A percentile compares a stretch with the other conserved stretches of the same genome.
phyloP scores from a whole-genome alignment of 1,140 invertebrate genomes.

The Hirudo medicinalis region DNA sequence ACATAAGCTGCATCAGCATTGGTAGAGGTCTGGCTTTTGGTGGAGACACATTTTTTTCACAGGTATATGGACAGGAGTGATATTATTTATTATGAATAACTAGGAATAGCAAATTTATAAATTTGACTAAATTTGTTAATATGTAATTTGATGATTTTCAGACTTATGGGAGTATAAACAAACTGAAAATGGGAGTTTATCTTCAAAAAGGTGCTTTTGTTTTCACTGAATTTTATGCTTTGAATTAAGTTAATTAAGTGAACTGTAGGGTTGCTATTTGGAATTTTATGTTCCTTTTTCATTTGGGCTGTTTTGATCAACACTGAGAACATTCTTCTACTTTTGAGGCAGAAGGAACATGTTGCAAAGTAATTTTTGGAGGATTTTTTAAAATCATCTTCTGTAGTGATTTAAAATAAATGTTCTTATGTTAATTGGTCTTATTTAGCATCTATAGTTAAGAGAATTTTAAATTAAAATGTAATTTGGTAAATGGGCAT shows the following conservation, averaged over 20 bases:
- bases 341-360: conserved; percentile 18
- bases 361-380: conserved; percentile 19
- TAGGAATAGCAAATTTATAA: not conserved
- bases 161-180: conserved; percentile 21
- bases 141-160: conserved; percentile 4
- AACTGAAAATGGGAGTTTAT: conserved; percentile 28
- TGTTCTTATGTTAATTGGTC: no score
- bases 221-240: not conserved
- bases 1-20: conserved; percentile 21
- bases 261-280: conserved; percentile 21
- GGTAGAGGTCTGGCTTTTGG: conserved; percentile 23
- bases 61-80: conserved; percentile 13
- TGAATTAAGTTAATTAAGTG: not conserved
- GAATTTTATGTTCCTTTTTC: conserved; percentile 13
- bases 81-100: not conserved
- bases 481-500: no score
- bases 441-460: no score
- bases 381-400: no score
- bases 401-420: no score
- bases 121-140: not conserved
- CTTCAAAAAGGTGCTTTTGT: conserved; percentile 18
- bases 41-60: conserved; percentile 25
- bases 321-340: conserved; percentile 19
- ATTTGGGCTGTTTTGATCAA: conserved; percentile 21
- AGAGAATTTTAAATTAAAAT: no score